Conservation (phyloP, 2,888 invertebrate species). For the Drosophila mercatorum region DNA sequence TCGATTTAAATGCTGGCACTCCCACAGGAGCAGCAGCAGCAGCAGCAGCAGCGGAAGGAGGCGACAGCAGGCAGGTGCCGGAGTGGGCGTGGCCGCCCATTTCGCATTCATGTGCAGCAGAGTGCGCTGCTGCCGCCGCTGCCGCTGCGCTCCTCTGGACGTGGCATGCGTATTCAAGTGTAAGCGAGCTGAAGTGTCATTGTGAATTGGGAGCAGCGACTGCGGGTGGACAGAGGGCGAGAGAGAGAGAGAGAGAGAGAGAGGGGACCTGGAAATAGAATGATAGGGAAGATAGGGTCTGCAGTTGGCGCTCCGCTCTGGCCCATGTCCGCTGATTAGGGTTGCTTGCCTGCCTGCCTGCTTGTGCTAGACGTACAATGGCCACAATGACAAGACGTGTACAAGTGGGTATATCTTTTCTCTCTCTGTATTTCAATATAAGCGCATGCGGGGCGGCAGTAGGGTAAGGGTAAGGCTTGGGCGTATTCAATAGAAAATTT, state of each 20-base stretch:
- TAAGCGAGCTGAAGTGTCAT: slow-evolving; percentile 76
- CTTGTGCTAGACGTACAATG: slow-evolving; percentile 59
- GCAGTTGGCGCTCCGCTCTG: slow-evolving; percentile 19
- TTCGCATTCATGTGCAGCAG: slow-evolving; percentile 64
- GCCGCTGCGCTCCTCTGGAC: slow-evolving; percentile 60
- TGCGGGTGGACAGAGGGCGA: neutral
- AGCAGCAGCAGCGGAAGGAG: neutral
- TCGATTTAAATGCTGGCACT: slow-evolving; percentile 73
- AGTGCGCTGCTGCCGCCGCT: neutral
- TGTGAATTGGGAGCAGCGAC: slow-evolving; percentile 69
- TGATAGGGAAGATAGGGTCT: slow-evolving; percentile 1
- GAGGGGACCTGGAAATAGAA: neutral
- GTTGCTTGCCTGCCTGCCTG: slow-evolving; percentile 48
- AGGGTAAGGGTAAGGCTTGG: neutral
- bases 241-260: neutral
- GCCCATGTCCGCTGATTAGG: slow-evolving; percentile 70
- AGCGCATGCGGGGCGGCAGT: neutral
- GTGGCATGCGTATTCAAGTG: slow-evolving; percentile 78
- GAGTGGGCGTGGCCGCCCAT: neutral
- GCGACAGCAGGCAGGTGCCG: neutral
- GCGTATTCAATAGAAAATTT: slow-evolving; percentile 47
- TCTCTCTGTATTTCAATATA: neutral
- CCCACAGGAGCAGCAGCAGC: neutral
- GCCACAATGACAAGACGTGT: slow-evolving; percentile 73
- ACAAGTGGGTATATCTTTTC: slow-evolving; percentile 54